Conservation (phyloP, 2,113 vertebrate genomes). For the Nibea coibor region DNA sequence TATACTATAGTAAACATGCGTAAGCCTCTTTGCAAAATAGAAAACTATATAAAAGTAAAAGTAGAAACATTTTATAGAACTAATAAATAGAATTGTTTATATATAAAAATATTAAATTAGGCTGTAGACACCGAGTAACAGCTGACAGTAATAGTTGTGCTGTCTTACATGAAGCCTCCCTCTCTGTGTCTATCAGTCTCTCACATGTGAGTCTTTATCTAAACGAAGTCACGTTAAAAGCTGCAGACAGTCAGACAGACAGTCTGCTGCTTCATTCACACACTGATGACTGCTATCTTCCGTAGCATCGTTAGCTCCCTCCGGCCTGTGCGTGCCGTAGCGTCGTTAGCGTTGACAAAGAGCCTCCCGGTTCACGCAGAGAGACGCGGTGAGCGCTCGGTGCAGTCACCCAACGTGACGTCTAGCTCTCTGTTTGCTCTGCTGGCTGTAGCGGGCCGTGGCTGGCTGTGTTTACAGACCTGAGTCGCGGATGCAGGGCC, state of each 20-base stretch:
- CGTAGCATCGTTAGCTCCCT: conserved; percentile 63
- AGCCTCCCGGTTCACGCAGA: not conserved
- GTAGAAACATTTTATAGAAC: too few relatives aligned
- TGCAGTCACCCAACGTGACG: not conserved
- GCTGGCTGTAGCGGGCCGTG: not conserved
- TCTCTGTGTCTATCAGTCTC: not conserved
- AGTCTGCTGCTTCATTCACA: not conserved
- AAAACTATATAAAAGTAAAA: too few relatives aligned
- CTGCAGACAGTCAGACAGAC: too few relatives aligned
- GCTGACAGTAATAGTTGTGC: not conserved
- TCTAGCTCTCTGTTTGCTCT: not conserved
- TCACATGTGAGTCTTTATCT: not conserved
- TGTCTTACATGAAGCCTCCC: too few relatives aligned
- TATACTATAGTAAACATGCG: too few relatives aligned
- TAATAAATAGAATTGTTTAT: too few relatives aligned
- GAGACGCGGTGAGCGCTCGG: not conserved
- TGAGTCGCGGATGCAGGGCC: conserved; percentile 83
- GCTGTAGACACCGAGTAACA: too few relatives aligned
- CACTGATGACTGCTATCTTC: conserved; percentile 38
- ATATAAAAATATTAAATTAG: too few relatives aligned
- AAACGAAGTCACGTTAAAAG: not conserved
- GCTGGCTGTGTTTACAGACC: conserved; percentile 84
- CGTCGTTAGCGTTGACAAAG: not conserved
- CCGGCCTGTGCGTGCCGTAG: conserved; percentile 22
- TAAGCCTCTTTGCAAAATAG: too few relatives aligned